Conservation (phyloP, 2,113 vertebrate genomes). For the Nettapus auritus region DNA sequence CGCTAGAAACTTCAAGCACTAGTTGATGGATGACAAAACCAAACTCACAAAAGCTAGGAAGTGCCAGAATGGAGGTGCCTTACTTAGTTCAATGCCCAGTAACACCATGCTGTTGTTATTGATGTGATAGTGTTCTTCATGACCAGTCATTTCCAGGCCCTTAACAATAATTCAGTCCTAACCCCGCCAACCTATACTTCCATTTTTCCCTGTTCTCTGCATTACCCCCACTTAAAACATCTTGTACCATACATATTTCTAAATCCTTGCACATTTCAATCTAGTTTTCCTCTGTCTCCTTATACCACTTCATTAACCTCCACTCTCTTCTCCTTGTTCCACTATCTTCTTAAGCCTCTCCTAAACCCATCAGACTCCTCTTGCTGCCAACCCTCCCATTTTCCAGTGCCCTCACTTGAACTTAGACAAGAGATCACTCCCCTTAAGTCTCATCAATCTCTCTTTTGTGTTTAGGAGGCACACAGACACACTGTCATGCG, state of each 20-base stretch:
- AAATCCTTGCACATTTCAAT: not conserved
- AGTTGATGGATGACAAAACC: not conserved
- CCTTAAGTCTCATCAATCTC: not conserved
- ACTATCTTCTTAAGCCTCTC: not conserved
- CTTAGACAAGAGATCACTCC: not conserved
- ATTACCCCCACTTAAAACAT: not conserved
- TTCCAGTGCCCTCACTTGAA: not conserved
- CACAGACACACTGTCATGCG: not conserved
- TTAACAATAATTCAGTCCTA: not conserved
- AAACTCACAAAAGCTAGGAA: not conserved
- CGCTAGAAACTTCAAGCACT: not conserved
- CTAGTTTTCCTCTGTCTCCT: not conserved
- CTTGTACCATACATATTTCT: not conserved
- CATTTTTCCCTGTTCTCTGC: not conserved
- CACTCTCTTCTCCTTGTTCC: not conserved
- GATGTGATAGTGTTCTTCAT: not conserved
- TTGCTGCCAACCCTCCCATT: not conserved
- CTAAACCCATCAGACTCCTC: not conserved
- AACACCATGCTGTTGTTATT: not conserved
- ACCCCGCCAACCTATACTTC: not conserved
- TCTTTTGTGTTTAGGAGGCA: not conserved
- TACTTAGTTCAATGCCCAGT: not conserved
- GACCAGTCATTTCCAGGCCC: not conserved
- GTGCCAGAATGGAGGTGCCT: not conserved
- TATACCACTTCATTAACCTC: not conserved